Conservation (phyloP, 2,113 vertebrate genomes). For the Barbus barbus region DNA sequence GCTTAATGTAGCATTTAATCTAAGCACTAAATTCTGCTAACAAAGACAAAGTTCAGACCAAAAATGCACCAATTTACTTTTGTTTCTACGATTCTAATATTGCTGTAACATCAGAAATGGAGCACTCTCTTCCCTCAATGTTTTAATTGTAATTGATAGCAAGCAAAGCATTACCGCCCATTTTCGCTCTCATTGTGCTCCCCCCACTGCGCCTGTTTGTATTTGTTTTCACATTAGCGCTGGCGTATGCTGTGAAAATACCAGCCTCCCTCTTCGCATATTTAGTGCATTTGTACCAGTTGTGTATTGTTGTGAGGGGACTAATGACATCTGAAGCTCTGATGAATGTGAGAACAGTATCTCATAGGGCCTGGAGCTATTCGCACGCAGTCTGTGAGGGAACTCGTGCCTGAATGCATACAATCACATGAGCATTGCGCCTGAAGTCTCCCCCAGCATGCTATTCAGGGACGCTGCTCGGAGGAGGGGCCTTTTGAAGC, state of each 20-base stretch:
- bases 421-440: constrained; percentile 3
- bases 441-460: neutral
- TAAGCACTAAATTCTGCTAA: neutral
- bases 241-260: constrained; percentile 32
- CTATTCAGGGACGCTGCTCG: neutral
- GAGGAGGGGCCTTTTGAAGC: constrained; percentile 19
- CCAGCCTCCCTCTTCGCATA: constrained; percentile 25
- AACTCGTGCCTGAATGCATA: neutral
- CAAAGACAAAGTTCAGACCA: neutral
- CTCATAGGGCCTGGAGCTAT: constrained; percentile 3
- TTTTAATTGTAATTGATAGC: constrained; percentile 12
- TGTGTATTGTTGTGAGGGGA: constrained; percentile 19
- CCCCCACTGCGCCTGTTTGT: constrained; percentile 33
- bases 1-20: neutral
- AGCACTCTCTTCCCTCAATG: neutral
- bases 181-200: constrained; percentile 1
- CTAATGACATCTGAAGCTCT: constrained; percentile 28
- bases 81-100: neutral
- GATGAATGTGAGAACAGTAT: constrained; percentile 35
- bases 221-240: constrained; percentile 41
- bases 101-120: neutral
- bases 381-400: constrained; percentile 17
- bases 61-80: neutral
- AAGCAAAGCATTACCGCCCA: neutral
- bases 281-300: constrained; percentile 21